phyloP scores from a whole-genome alignment of 2,113 vertebrate species.

The Datnioides undecimradiatus region DNA sequence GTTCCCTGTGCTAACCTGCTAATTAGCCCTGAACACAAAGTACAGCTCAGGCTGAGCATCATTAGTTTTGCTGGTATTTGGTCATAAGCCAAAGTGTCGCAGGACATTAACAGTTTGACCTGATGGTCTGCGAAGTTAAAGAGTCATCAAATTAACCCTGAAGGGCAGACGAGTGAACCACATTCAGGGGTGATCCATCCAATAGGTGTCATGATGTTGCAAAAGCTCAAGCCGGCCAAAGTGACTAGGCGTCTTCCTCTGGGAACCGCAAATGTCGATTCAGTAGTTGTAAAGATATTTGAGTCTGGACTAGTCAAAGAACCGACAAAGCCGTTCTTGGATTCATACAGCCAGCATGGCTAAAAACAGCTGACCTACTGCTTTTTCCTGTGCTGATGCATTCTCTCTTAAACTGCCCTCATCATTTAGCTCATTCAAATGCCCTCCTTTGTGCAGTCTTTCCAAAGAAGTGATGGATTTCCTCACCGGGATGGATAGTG shows the following conservation, averaged over 20 bases:
- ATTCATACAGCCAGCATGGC: neutral
- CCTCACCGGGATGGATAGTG: slow-evolving; percentile 7
- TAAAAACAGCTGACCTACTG: slow-evolving; percentile 2
- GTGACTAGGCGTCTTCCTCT: neutral
- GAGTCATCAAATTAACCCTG: neutral
- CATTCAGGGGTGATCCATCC: too few species aligned
- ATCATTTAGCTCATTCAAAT: neutral
- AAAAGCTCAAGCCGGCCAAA: too few species aligned
- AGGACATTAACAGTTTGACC: neutral
- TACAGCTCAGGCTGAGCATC: neutral
- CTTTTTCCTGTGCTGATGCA: neutral
- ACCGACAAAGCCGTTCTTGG: neutral
- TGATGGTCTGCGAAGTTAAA: neutral
- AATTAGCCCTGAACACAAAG: too few species aligned
- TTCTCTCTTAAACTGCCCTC: neutral
- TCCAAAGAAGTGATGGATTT: slow-evolving; percentile 14
- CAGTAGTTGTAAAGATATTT: neutral
- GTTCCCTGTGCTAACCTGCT: too few species aligned
- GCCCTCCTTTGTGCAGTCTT: neutral
- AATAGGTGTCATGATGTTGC: too few species aligned
- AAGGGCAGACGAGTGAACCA: neutral
- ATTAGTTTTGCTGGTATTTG: neutral
- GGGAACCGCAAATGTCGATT: neutral
- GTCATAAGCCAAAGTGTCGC: neutral
- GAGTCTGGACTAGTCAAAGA: neutral